Evolutionary conservation across 37 sponge, comb jelly and placozoan genomes (phyloP).

Genomic region (Crambe crambe): DNA sequence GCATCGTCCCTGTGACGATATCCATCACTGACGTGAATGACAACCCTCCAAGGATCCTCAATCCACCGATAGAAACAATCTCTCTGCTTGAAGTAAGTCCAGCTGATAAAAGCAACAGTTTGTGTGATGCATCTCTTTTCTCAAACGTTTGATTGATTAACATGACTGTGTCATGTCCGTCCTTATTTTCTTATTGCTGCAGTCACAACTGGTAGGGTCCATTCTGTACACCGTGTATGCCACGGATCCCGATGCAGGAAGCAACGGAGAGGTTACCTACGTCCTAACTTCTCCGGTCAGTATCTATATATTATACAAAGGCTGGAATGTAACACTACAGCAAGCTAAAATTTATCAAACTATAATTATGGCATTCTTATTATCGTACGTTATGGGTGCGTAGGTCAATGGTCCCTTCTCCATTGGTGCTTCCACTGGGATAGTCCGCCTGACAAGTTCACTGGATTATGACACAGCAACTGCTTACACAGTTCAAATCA

Average conservation of each 20-base stretch:
- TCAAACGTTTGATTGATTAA: no score
- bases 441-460: not conserved
- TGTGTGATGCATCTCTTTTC: no score
- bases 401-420: constrained; percentile 6
- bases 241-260: not conserved
- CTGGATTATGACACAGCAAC: constrained; percentile 3
- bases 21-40: constrained; percentile 36
- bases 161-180: no score
- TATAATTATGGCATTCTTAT: no score
- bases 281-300: not conserved
- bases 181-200: no score
- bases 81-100: not conserved
- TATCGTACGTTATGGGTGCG: no score
- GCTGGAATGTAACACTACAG: not conserved
- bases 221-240: not conserved
- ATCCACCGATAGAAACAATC: not conserved
- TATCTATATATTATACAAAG: not conserved
- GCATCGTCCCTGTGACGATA: not conserved
- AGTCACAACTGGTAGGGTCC: not conserved
- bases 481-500: not conserved
- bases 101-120: not conserved
- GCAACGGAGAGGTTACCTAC: not conserved
- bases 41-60: constrained; percentile 27
- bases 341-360: not conserved
- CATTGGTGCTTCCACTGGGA: not conserved